Percentiles rank a stretch among this genome's conserved stretches.
Evolutionary conservation across 2,797 vertebrate genomes (phyloP).

Genomic region (Furcifer pardalis): DNA sequence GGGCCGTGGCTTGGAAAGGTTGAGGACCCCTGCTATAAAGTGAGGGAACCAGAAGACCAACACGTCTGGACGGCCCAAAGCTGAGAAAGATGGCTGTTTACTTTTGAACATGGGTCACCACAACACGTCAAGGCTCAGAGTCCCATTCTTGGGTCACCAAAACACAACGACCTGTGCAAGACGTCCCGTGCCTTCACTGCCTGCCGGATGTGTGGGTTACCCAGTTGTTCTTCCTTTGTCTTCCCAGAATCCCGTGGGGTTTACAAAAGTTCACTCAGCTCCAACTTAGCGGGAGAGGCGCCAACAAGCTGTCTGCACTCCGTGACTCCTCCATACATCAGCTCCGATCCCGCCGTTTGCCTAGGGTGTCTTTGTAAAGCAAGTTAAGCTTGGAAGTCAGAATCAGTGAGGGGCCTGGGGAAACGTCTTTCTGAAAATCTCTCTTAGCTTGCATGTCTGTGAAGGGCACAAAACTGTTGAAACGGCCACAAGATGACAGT

Average conservation of each 20-base stretch:
- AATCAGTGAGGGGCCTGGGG: conserved; percentile 18
- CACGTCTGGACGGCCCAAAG: too few relatives aligned
- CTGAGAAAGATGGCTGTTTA: too few relatives aligned
- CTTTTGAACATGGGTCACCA: too few relatives aligned
- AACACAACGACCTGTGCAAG: neutral
- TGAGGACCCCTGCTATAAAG: too few relatives aligned
- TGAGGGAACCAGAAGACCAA: too few relatives aligned
- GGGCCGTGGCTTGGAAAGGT: too few relatives aligned
- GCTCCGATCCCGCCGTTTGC: conserved; percentile 48
- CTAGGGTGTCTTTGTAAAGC: conserved; percentile 33
- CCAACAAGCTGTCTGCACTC: conserved; percentile 16
- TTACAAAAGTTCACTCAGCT: neutral
- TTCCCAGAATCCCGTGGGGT: neutral
- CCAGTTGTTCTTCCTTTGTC: conserved; percentile 1
- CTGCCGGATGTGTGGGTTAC: neutral
- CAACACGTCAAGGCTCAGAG: too few relatives aligned
- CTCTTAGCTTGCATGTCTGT: conserved; percentile 5
- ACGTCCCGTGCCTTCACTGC: neutral
- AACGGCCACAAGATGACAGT: neutral
- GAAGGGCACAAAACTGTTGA: conserved; percentile 11
- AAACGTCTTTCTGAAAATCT: neutral
- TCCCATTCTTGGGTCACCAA: neutral
- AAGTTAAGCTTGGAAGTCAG: conserved; percentile 30
- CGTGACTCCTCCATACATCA: conserved; percentile 9
- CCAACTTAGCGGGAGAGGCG: neutral